Conservation (phyloP, 1,140 invertebrate species). For the Dolichoris vasculosae region DNA sequence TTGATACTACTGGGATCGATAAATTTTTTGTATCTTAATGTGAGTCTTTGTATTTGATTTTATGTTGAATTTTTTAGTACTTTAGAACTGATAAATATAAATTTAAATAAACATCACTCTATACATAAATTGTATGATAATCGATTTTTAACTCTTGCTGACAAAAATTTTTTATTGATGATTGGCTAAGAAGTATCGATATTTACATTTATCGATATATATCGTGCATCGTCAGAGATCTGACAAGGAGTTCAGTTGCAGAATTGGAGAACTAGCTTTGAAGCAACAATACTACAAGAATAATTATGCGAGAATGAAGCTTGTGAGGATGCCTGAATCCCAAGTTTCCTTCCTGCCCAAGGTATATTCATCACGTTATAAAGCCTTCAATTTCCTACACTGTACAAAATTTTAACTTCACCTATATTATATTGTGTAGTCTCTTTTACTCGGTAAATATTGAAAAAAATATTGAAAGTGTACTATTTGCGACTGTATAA, state of each 20-base stretch:
- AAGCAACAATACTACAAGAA: constrained; percentile 11
- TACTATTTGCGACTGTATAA: neutral
- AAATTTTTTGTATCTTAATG: neutral
- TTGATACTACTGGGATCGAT: neutral
- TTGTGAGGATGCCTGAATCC: neutral
- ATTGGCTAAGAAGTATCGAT: neutral
- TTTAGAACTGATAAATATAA: neutral
- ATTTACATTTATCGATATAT: constrained; percentile 11
- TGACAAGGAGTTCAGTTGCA: neutral
- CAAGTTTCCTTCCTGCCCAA: constrained; percentile 6
- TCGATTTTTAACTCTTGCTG: neutral
- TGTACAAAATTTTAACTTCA: neutral
- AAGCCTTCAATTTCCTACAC: neutral
- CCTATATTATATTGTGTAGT: no score
- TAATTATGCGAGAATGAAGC: constrained; percentile 15
- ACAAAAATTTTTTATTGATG: neutral
- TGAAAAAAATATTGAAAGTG: no score
- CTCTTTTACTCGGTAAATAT: no score
- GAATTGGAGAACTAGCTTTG: neutral
- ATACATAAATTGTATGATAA: neutral
- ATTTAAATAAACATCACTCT: neutral
- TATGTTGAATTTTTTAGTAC: neutral
- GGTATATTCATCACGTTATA: neutral
- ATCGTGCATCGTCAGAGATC: constrained; percentile 2
- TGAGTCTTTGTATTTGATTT: neutral